Conservation (phyloP, 2,797 vertebrate species). For the Enteromius argenteus region DNA sequence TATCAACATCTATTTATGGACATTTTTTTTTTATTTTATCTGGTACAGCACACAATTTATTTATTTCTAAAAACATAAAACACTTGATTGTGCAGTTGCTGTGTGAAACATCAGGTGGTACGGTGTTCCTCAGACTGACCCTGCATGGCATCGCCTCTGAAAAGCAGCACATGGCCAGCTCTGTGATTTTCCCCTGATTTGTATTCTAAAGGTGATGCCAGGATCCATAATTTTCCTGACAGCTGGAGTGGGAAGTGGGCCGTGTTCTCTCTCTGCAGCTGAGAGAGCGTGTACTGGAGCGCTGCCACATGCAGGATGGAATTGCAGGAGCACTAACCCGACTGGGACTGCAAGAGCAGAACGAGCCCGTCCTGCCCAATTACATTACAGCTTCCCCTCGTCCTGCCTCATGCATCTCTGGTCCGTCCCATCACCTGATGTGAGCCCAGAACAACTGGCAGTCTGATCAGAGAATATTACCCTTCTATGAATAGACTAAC, state of each 20-base stretch:
- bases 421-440: not conserved
- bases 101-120: not conserved
- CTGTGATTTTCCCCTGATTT: slow-evolving; percentile 26
- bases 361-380: slow-evolving; percentile 1
- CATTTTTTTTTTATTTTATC: not conserved
- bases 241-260: slow-evolving; percentile 18
- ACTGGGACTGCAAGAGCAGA: not conserved
- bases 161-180: not conserved
- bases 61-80: not conserved
- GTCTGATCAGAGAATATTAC: slow-evolving; percentile 1
- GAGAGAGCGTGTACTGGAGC: slow-evolving; percentile 9
- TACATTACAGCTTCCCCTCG: not conserved
- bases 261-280: not conserved
- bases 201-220: slow-evolving; percentile 27
- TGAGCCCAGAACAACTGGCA: not conserved
- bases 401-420: not conserved
- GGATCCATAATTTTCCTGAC: slow-evolving; percentile 32
- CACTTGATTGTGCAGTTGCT: not conserved
- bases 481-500: not conserved
- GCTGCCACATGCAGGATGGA: slow-evolving; percentile 16
- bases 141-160: slow-evolving; percentile 3
- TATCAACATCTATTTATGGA: not conserved
- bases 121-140: not conserved
- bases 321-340: slow-evolving; percentile 22
- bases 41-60: not conserved